phyloP scores from a whole-genome alignment of 2,113 vertebrate genomes.

The Tetrao urogallus region DNA sequence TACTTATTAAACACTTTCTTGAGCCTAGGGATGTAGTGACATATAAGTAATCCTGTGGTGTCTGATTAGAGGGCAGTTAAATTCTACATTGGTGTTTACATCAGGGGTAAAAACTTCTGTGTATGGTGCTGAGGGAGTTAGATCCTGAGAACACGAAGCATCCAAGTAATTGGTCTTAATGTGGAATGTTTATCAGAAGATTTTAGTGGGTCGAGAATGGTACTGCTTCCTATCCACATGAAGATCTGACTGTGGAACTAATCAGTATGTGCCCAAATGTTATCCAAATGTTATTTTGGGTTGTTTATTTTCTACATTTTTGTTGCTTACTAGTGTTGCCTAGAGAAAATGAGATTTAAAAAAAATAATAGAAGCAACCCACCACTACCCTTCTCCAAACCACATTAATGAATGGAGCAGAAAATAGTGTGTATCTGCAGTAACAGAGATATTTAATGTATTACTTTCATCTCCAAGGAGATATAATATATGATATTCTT shows the following conservation, averaged over 20 bases:
- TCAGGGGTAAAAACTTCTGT: neutral
- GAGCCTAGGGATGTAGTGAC: neutral
- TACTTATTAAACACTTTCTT: neutral
- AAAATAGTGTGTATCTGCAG: neutral
- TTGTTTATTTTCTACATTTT: neutral
- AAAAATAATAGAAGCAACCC: neutral
- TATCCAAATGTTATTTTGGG: neutral
- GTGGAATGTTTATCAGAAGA: neutral
- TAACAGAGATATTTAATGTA: neutral
- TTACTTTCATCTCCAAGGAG: slow-evolving; percentile 20
- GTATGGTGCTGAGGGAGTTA: neutral
- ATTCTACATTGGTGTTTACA: neutral
- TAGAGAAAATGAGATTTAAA: neutral
- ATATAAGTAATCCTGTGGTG: fast-evolving
- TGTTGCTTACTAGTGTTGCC: neutral
- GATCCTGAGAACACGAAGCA: neutral
- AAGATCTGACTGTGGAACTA: neutral
- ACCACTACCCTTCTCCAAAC: neutral
- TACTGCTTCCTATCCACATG: neutral
- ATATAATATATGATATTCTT: neutral
- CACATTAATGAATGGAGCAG: neutral
- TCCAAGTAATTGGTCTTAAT: neutral
- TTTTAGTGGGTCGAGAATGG: neutral
- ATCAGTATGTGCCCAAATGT: neutral
- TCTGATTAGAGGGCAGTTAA: neutral